These are phyloP conservation scores for Cryptocephalus primarius DNA, from an alignment of 2,888 invertebrate genomes.

Conservation along the genomic window DNA sequence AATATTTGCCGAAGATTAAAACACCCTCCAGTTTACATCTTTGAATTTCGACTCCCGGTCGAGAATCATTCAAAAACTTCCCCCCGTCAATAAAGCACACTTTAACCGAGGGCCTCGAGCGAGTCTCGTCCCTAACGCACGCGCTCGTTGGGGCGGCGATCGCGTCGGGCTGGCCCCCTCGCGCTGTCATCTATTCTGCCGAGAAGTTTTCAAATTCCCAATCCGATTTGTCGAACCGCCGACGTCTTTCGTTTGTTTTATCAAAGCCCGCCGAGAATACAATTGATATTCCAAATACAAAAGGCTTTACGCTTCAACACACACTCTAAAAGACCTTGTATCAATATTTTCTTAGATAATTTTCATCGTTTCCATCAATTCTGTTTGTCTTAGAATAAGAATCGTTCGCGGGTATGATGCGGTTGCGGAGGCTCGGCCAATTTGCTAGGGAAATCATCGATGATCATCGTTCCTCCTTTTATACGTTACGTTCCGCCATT, in stretches of 20 bases:
- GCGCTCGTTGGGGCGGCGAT: too few species aligned
- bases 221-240: conserved; percentile 29
- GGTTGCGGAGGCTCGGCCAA: too few species aligned
- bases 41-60: conserved; percentile 11
- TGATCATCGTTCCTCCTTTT: too few species aligned
- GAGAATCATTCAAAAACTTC: conserved; percentile 10
- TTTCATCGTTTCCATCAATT: conserved; percentile 16
- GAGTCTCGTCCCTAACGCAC: not conserved
- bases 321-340: conserved; percentile 19
- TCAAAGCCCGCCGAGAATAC: conserved; percentile 21
- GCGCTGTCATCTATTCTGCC: conserved; percentile 3
- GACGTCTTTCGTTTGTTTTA: conserved; percentile 28
- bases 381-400: conserved; percentile 10
- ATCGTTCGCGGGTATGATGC: too few species aligned
- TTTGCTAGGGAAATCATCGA: too few species aligned
- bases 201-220: conserved; percentile 20
- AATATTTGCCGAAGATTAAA: conserved; percentile 22
- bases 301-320: conserved; percentile 19
- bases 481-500: too few species aligned
- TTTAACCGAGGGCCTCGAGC: not conserved
- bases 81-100: not conserved
- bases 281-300: conserved; percentile 22
- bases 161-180: not conserved
- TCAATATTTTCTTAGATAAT: conserved; percentile 19
- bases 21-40: conserved; percentile 20